Percentiles rank a stretch among this genome's conserved stretches.
Evolutionary conservation across 2,888 invertebrate genomes (phyloP).

Genomic region (Ametastegia equiseti): DNA sequence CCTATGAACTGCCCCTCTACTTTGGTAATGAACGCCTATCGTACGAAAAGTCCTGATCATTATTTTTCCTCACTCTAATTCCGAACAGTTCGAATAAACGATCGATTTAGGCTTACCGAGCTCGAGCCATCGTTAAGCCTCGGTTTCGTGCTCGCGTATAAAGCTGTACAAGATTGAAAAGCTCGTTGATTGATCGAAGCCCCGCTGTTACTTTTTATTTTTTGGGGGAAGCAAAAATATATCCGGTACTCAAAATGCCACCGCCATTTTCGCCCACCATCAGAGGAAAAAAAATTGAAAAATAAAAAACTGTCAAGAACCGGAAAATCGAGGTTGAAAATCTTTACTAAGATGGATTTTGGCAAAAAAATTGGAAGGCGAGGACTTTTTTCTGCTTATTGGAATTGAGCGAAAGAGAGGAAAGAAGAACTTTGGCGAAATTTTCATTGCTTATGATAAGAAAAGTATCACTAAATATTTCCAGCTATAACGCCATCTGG

Average conservation of each 20-base stretch:
- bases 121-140: not conserved
- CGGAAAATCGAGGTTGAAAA: not conserved
- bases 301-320: not conserved
- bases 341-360: not conserved
- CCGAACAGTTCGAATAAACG: not conserved
- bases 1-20: not conserved
- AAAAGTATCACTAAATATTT: not conserved
- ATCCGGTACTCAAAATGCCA: not conserved
- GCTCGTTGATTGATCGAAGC: constrained; percentile 33
- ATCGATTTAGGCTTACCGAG: not conserved
- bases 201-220: not conserved
- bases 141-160: not conserved
- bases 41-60: not conserved
- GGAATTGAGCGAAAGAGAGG: too few species aligned
- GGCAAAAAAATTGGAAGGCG: not conserved
- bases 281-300: not conserved
- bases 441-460: not conserved
- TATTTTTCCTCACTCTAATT: not conserved
- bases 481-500: not conserved
- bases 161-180: constrained; percentile 26
- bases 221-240: not conserved
- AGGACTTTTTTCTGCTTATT: not conserved
- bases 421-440: not conserved
- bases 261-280: not conserved
- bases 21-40: not conserved